phyloP scores from a whole-genome alignment of 2,888 invertebrate genomes.

The Vesta saturnalis region DNA sequence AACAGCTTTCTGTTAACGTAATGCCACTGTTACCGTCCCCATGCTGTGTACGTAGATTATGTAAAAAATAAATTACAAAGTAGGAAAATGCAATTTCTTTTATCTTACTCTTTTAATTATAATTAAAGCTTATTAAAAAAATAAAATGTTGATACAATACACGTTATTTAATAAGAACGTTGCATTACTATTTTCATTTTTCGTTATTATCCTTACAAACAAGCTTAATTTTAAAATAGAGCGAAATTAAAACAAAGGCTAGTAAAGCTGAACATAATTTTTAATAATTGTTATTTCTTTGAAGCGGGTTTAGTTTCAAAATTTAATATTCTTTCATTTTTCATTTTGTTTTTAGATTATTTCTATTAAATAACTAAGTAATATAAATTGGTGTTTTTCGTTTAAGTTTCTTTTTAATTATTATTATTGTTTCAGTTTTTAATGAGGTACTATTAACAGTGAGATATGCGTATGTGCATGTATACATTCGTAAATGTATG shows the following conservation, averaged over 20 bases:
- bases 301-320: conserved; percentile 20
- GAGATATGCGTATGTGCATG: no score
- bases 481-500: no score
- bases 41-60: no score
- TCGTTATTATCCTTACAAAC: conserved; percentile 30
- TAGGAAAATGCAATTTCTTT: conserved; percentile 33
- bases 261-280: background rate
- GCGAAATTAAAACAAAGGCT: conserved; percentile 4
- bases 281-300: conserved; percentile 3
- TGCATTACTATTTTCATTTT: conserved; percentile 26
- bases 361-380: no score
- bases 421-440: no score
- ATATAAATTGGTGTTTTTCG: no score
- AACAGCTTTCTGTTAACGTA: conserved; percentile 34
- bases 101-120: conserved; percentile 33
- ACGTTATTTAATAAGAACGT: conserved; percentile 31
- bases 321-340: background rate
- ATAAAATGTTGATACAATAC: conserved; percentile 30
- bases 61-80: no score
- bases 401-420: no score
- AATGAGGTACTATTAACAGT: no score
- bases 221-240: conserved; percentile 29
- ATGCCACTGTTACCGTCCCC: no score
- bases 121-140: conserved; percentile 32
- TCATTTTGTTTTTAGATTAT: background rate